These are phyloP conservation scores for Rhagophthalmus giganteus DNA, from an alignment of 2,888 invertebrate genomes.

Conservation along the genomic window DNA sequence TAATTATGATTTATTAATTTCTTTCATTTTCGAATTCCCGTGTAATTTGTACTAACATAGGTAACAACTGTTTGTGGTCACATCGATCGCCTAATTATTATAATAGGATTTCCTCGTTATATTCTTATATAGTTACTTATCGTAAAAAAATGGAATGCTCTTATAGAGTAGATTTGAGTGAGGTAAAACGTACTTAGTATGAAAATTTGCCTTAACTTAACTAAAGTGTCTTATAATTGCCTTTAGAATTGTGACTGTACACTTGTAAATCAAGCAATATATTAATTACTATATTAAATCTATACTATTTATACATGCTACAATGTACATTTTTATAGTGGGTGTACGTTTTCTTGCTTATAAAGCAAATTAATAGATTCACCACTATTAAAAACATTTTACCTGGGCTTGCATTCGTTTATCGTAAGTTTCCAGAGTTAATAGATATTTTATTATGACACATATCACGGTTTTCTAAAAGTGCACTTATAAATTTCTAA, in stretches of 20 bases:
- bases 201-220: constrained; percentile 24
- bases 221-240: constrained; percentile 37
- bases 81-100: constrained; percentile 3
- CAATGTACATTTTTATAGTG: constrained; percentile 13
- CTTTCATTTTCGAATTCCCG: too few species aligned
- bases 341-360: constrained; percentile 28
- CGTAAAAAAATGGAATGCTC: constrained; percentile 10
- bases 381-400: constrained; percentile 18
- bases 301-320: constrained; percentile 26
- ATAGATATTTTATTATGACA: constrained; percentile 18
- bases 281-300: constrained; percentile 18
- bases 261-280: constrained; percentile 46
- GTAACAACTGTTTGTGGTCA: background rate
- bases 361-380: constrained; percentile 21
- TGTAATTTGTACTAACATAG: too few species aligned
- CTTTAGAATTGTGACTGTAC: constrained; percentile 40
- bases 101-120: constrained; percentile 3
- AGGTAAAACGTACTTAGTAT: constrained; percentile 19
- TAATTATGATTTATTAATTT: too few species aligned
- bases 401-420: constrained; percentile 7
- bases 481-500: constrained; percentile 40
- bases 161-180: constrained; percentile 15
- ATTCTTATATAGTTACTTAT: constrained; percentile 9
- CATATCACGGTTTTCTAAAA: constrained; percentile 42
- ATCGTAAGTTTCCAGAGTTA: constrained; percentile 34